Percentiles rank a stretch among this genome's conserved stretches.
phyloP scores from a whole-genome alignment of 2,888 invertebrate species.

The Plemyria rubiginata region DNA sequence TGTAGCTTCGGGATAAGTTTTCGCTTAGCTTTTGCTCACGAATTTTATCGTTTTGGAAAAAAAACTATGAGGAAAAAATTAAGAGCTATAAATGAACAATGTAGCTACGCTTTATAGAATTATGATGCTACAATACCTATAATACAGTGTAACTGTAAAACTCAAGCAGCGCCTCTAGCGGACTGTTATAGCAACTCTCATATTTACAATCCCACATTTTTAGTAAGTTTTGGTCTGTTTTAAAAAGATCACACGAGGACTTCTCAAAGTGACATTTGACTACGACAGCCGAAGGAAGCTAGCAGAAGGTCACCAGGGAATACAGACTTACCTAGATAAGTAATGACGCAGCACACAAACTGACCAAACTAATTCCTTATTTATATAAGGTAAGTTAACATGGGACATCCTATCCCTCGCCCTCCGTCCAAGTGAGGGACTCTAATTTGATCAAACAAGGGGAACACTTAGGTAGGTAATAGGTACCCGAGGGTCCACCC shows the following conservation, averaged over 20 bases:
- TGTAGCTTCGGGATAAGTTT: no score
- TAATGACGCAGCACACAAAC: slow-evolving; percentile 3
- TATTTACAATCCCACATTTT: neutral
- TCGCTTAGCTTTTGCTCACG: no score
- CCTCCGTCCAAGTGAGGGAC: slow-evolving; percentile 45
- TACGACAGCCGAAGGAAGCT: neutral
- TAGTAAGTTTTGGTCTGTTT: no score
- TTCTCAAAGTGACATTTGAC: neutral
- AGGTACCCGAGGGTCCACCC: slow-evolving; percentile 24
- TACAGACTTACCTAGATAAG: neutral
- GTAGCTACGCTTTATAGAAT: no score
- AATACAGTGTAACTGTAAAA: no score
- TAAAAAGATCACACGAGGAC: no score
- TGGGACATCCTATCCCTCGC: slow-evolving; percentile 50
- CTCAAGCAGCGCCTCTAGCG: neutral
- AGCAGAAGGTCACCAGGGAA: neutral
- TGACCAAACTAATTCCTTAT: slow-evolving; percentile 52
- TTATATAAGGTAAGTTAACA: slow-evolving; percentile 60
- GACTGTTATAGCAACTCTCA: neutral
- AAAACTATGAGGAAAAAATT: no score
- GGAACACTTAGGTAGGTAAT: slow-evolving; percentile 30
- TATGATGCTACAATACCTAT: no score
- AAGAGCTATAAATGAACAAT: no score
- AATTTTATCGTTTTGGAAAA: no score
- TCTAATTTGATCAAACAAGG: slow-evolving; percentile 42